Evolutionary conservation across 2,797 vertebrate species (phyloP), one percentile per base, ranked within the genome.

Genomic region (Gephyroberyx darwinii): DNA sequence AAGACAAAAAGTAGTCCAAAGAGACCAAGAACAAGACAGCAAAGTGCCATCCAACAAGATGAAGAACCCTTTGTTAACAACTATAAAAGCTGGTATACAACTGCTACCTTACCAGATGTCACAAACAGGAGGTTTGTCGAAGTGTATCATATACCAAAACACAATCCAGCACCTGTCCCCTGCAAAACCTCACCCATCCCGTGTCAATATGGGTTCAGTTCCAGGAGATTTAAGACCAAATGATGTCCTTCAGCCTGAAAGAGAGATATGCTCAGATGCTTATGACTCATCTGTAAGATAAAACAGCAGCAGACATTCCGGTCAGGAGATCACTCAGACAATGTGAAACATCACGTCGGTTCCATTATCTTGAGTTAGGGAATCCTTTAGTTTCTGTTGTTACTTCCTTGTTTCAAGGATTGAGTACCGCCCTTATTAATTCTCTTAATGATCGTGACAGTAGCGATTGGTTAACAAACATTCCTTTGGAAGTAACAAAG

Each of bases 61-160:
- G 51, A 53, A 53, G 51, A 53, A 20, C 51, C 51, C 51, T 53
- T 53, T 53, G 51, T 1, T 53, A 19, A 53, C 51, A 53, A 20
- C 1, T 20, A 22, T 53, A 10, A 53, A 20, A 20, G 51, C 51
- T 53, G 51, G 51, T 8, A 53, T 53, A 20, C 51, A 53, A 53
- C 51, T 53, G 51, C 51, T 53, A 12, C 51, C 51, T 53, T 53
- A 53, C 51, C 51, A 20, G n/a, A 53, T 53, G 51, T 53, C n/a
- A 20, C n/a, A 53, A 19, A 53, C 51, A 53, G 51, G 51, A 53
- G 20, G n/a, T 26, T 53, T 53, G 51, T 53, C 51, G 22, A 20
- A 53, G 51, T 53, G 51, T 53, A 26, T 53, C n/a, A 53, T 53
- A 20, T 53, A 8, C 51, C 19, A 12, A 53, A 8, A 53, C 20